Conservation (phyloP, 2,888 invertebrate genomes). For the Scrobipalpa atriplicella region DNA sequence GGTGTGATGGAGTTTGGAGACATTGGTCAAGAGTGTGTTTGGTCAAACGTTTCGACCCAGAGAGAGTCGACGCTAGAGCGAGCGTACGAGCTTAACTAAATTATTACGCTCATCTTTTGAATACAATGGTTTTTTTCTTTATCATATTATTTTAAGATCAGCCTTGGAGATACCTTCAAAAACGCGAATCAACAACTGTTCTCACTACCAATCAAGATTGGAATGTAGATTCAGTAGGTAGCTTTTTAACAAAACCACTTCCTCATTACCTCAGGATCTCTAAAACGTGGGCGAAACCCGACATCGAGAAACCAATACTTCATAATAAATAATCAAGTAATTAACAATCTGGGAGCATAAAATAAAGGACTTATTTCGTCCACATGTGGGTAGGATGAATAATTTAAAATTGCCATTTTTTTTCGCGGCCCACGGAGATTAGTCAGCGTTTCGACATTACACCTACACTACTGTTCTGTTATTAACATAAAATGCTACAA, state of each 20-base stretch:
- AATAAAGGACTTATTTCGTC: constrained; percentile 66
- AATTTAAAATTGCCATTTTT: constrained; percentile 81
- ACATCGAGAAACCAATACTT: constrained; percentile 39
- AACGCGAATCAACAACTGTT: neutral
- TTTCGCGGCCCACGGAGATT: constrained; percentile 77
- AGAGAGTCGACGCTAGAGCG: too few relatives aligned
- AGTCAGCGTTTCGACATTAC: constrained; percentile 81
- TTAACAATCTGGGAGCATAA: constrained; percentile 71
- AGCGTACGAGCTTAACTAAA: too few relatives aligned
- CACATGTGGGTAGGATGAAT: constrained; percentile 76
- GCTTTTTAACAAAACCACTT: neutral
- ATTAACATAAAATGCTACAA: constrained; percentile 80
- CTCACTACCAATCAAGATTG: neutral
- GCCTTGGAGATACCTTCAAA: too few relatives aligned
- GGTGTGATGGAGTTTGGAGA: too few relatives aligned
- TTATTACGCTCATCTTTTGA: too few relatives aligned
- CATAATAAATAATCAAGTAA: constrained; percentile 72
- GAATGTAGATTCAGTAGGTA: neutral
- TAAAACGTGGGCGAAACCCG: constrained; percentile 56
- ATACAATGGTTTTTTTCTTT: too few relatives aligned
- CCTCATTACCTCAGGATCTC: constrained; percentile 20
- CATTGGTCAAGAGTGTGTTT: too few relatives aligned
- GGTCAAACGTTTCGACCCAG: too few relatives aligned
- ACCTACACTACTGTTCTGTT: constrained; percentile 64
- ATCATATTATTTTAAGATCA: too few relatives aligned